phyloP scores from a whole-genome alignment of 2,888 invertebrate genomes.

The Nowickia ferox region DNA sequence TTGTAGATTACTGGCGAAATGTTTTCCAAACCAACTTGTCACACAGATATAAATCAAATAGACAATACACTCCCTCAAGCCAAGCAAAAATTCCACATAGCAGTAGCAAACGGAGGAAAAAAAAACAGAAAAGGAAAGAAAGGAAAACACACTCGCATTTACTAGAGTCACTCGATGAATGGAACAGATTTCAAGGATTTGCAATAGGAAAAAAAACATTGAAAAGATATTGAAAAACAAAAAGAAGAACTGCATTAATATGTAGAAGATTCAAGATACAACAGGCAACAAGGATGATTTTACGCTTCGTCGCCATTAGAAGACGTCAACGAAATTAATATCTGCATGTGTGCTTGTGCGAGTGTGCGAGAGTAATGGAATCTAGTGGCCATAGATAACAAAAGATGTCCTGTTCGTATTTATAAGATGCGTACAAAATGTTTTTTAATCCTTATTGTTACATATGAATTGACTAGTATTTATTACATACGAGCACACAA shows the following conservation, averaged over 20 bases:
- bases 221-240: background rate
- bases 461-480: constrained; percentile 48
- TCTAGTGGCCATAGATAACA: constrained; percentile 51
- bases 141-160: constrained; percentile 13
- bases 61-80: constrained; percentile 38
- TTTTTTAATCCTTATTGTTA: constrained; percentile 70
- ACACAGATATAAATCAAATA: constrained; percentile 69
- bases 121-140: constrained; percentile 10
- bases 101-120: background rate
- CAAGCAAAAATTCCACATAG: constrained; percentile 34
- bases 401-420: constrained; percentile 52
- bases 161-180: constrained; percentile 31
- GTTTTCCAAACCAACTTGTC: constrained; percentile 64
- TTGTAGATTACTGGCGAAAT: constrained; percentile 37
- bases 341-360: background rate
- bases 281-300: constrained; percentile 66
- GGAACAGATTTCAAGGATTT: constrained; percentile 66
- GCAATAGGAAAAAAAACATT: constrained; percentile 22
- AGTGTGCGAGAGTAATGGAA: constrained; percentile 31
- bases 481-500: constrained; percentile 17
- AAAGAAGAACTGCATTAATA: constrained; percentile 35
- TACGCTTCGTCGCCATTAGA: constrained; percentile 67
- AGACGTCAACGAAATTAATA: constrained; percentile 60
- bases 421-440: constrained; percentile 66
- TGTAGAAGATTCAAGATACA: constrained; percentile 65